Conservation (phyloP, 2,888 invertebrate species). For the Nysson spinosus region DNA sequence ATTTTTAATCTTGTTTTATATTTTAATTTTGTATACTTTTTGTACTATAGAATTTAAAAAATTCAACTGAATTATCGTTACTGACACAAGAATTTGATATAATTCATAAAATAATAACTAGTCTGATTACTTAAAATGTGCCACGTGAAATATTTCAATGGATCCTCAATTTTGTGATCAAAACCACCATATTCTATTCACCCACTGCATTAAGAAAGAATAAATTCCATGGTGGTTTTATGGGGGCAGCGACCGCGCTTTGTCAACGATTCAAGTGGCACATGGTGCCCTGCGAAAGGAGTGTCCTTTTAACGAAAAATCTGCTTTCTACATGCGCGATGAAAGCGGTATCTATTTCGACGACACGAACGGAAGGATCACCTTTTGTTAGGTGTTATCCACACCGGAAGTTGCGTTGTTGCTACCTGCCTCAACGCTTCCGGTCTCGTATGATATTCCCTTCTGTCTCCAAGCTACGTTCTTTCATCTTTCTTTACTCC, state of each 20-base stretch:
- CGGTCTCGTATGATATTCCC: constrained; percentile 60
- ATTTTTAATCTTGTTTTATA: too few species aligned
- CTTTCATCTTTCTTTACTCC: constrained; percentile 19
- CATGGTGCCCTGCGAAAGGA: constrained; percentile 1
- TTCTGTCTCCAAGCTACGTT: constrained; percentile 12
- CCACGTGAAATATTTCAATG: too few species aligned
- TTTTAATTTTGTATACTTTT: too few species aligned
- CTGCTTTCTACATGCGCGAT: constrained; percentile 27
- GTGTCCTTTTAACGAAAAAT: constrained; percentile 29
- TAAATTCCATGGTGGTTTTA: neutral
- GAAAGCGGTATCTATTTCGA: constrained; percentile 64
- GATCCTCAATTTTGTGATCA: too few species aligned
- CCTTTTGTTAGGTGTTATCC: constrained; percentile 73
- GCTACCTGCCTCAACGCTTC: constrained; percentile 69
- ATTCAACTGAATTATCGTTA: too few species aligned
- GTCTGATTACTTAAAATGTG: too few species aligned
- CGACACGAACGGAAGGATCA: constrained; percentile 63
- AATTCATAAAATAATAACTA: too few species aligned
- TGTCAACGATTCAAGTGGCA: constrained; percentile 1
- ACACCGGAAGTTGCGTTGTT: constrained; percentile 73
- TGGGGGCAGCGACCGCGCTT: neutral
- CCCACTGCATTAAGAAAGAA: neutral
- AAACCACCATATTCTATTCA: neutral
- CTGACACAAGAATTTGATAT: too few species aligned
- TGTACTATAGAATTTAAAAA: too few species aligned